phyloP scores from a whole-genome alignment of 2,797 vertebrate genomes.

The Pangasius macronema region DNA sequence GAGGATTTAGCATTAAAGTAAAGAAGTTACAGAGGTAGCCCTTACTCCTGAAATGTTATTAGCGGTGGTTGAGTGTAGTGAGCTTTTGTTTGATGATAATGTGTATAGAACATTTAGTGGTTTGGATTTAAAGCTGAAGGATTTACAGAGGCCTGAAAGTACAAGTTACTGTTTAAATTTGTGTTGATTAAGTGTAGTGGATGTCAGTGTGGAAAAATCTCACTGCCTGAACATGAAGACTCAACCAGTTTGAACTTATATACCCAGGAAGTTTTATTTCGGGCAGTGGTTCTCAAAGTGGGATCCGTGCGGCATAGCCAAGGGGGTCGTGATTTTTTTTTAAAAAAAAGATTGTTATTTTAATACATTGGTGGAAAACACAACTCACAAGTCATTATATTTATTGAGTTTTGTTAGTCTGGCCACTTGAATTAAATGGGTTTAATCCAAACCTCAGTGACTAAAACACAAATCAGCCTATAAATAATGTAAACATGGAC shows the following conservation, averaged over 20 bases:
- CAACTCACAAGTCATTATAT: constrained; percentile 2
- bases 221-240: background rate
- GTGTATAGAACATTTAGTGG: background rate
- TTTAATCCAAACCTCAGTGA: background rate
- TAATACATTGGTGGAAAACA: background rate
- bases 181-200: background rate
- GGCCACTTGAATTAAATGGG: background rate
- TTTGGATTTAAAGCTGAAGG: background rate
- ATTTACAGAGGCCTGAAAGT: background rate
- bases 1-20: background rate
- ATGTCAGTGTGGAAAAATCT: background rate
- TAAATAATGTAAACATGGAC: background rate
- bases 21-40: background rate
- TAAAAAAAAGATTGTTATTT: no score
- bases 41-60: background rate
- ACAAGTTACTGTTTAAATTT: background rate
- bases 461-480: background rate
- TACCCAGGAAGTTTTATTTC: background rate
- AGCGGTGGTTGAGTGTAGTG: no score
- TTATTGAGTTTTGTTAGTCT: background rate
- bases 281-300: background rate
- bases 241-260: background rate
- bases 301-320: background rate
- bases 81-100: background rate
- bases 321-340: background rate